A percentile compares a stretch with the other conserved stretches of the same genome.
Conservation (phyloP, 2,888 invertebrate species). For the Sarcophaga caerulescens region DNA sequence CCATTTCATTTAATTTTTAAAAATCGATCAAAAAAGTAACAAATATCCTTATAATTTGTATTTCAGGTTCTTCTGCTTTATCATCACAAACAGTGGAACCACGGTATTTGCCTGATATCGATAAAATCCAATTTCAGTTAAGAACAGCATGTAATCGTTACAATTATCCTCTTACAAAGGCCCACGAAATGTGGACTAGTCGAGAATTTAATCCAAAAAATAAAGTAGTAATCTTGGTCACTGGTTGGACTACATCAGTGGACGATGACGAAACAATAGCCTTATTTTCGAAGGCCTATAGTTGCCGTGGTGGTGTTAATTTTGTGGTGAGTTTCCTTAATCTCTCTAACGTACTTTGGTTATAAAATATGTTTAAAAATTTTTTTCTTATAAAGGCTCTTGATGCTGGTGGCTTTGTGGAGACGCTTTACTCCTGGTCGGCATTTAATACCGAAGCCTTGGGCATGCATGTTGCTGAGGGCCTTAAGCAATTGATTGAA, state of each 20-base stretch:
- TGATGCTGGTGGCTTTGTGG: constrained; percentile 76
- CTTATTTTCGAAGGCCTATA: constrained; percentile 75
- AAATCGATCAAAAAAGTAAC: background rate
- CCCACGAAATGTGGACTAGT: constrained; percentile 75
- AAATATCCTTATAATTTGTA: background rate
- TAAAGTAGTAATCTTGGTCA: constrained; percentile 77
- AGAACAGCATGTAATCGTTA: constrained; percentile 72
- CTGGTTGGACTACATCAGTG: constrained; percentile 78
- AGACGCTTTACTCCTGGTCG: constrained; percentile 78
- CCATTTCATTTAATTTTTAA: too few relatives aligned
- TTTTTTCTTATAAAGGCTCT: constrained; percentile 73
- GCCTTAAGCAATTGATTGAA: constrained; percentile 71
- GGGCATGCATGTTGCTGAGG: constrained; percentile 74
- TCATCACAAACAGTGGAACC: constrained; percentile 72
- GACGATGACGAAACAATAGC: constrained; percentile 74
- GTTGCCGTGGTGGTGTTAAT: constrained; percentile 77
- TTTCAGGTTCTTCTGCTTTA: constrained; percentile 75
- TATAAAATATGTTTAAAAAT: background rate
- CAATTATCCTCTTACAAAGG: constrained; percentile 73
- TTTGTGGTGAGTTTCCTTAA: constrained; percentile 75
- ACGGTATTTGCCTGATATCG: constrained; percentile 73
- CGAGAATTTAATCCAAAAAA: constrained; percentile 75
- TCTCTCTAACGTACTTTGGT: background rate
- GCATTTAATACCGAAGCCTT: constrained; percentile 78
- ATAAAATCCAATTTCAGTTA: constrained; percentile 75